Base-by-base conservation (phyloP, 37 sponge, comb jelly and placozoan genomes). In the Eunapius fragilis region DNA sequence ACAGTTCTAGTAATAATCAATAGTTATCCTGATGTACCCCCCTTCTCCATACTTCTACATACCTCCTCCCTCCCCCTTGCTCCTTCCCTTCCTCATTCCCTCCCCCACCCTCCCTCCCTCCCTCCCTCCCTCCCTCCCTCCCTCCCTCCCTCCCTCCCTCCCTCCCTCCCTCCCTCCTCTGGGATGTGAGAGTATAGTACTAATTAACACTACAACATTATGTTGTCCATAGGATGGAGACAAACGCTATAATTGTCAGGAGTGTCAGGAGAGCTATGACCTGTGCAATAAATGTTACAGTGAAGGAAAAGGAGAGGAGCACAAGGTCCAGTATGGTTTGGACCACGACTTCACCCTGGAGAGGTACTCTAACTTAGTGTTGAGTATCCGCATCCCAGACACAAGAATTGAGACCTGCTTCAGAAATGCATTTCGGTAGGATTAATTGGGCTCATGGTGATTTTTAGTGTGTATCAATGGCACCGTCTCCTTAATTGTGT, bases 181-280 rank as follows among this genome's bases (percentile, higher is more conserved):
- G n/a, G n/a, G n/a, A n/a, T n/a, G n/a, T n/a, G n/a, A n/a, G n/a
- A n/a, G n/a, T n/a, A n/a, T n/a, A n/a, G n/a, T n/a, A n/a, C n/a
- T n/a, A n/a, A 12, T 71, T 9, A 3, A 26, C 72, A 3, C 6
- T 71, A 71, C 11, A 3, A 71, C 72, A 26, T 12, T 31, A 12
- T 12, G 3, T 10, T 3, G 26, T 33, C 14, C 6, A 4, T 25
- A 85, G 86, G 71, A 67, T 68, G 86, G 86, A 6, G 41, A 30
- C n/a, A 34, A 0, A 34, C 77, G 86, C 27, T 80, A 84, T 48
- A 78, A 80, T 32, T 89, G 90, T 68, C 30, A 36, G 9, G 90
- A 89, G 6, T 89, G 90, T 27, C 45, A n/a, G 14, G 37, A 27
- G 13, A 89, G 85, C 68, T 89, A 80, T 38, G 84, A 89, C 76